Evolutionary conservation across 1,140 invertebrate species (phyloP), one percentile per base, ranked within the genome.

Genomic region (Macrosteles quadrilineatus): DNA sequence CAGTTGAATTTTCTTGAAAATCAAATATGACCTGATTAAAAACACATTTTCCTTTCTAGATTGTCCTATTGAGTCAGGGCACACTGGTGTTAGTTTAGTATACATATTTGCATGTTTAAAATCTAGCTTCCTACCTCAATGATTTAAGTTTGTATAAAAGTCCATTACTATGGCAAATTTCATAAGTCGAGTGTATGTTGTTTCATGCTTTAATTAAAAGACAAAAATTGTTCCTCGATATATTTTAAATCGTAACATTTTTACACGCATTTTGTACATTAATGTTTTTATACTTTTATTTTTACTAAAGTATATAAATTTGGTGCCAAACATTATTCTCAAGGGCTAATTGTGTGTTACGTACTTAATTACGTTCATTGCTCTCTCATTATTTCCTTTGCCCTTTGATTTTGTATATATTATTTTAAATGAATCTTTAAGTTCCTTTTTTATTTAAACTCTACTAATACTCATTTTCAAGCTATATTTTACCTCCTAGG

Each of bases 161-260:
- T n/a, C n/a, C n/a, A n/a, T n/a, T n/a, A n/a, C n/a, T n/a, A n/a
- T n/a, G n/a, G n/a, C n/a, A n/a, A n/a, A n/a, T n/a, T n/a, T n/a
- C n/a, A n/a, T n/a, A n/a, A n/a, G n/a, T 55, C 11, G 50, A 62
- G 29, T 32, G 29, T 62, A 27, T 55, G 9, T 27, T 31, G 32
- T 25, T 23, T 29, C 32, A 62, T 62, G 23, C 29, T 62, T 31
- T 62, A 62, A 36, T 36, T 36, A 21, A 50, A 50, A 50, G n/a
- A 50, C 47, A 50, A 17, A 19, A 19, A 19, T 50, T 50, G 47
- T 50, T 50, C 47, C 47, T 50, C n/a, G 47, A 50, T 50, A 50
- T 50, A 4, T 50, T 9, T 19, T 19, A 50, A 21, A 50, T 19
- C 21, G n/a, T 36, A 14, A 36, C 32, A 36, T 36, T 36, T 36